Evolutionary conservation across 2,797 vertebrate species (phyloP), one percentile per base, ranked within the genome.

Genomic region (Halcyon smyrnensis): DNA sequence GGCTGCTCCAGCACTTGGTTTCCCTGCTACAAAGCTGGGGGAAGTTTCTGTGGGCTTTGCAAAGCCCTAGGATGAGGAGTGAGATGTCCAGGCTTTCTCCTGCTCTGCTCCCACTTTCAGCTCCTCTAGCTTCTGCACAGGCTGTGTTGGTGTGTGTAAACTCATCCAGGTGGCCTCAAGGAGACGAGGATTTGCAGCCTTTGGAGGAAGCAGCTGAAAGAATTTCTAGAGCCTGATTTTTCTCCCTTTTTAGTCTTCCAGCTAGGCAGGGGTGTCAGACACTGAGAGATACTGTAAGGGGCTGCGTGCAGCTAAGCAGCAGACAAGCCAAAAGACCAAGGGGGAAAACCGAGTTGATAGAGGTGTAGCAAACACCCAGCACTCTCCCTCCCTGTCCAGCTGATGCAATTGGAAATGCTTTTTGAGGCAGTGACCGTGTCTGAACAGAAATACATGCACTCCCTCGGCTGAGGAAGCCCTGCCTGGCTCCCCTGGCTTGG

Each of bases 251-350:
- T 37, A 8, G 59, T 30, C 32, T 64, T 23, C 10, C 25, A 8
- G 20, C 30, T 30, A 48, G 39, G 25, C 6, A 24, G 59, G 32
- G 46, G 12, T 7, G 34, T 32, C 24, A 16, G 48, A 12, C 25
- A 21, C 28, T 9, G 45, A 34, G 63, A 46, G 34, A 18, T 18
- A 6, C 25, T 34, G 5, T 14, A 32, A 57, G 48, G 54, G 36
- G 23, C 45, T 68, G 30, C 13, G 2, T 7, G 59, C 6, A 34
- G 43, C 50, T 45, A 2, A n/a, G 48, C 43, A n/a, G 45, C 78
- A 46, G 16, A 23, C 28, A 60, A 56, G 23, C 19, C 0, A 0
- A 70, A 76, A 36, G 34, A 63, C 15, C 27, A 10, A 34, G 51
- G 25, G 17, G 25, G 27, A 4, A 60, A 45, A 89, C 6, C 0